Evolutionary conservation across 2,113 vertebrate genomes (phyloP).

Genomic region (Ploceus nigricollis): DNA sequence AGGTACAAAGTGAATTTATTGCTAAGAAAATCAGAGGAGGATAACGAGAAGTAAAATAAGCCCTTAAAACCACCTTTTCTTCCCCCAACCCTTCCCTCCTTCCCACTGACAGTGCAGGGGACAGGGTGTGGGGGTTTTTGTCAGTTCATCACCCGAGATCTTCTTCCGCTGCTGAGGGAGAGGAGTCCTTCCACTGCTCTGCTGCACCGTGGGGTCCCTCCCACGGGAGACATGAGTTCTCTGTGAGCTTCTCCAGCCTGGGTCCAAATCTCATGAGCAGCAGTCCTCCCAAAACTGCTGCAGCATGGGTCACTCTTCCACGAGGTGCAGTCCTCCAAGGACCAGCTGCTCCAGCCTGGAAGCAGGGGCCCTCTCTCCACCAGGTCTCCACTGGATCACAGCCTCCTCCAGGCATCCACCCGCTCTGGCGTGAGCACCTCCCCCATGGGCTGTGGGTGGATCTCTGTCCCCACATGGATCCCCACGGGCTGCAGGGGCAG

Average conservation of each 20-base stretch:
- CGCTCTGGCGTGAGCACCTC: rapidly evolving
- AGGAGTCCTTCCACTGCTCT: neutral
- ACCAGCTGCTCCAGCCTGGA: neutral
- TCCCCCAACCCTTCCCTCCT: neutral
- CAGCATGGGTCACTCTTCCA: neutral
- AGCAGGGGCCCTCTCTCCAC: neutral
- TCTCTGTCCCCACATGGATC: neutral
- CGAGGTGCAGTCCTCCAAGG: neutral
- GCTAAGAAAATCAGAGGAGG: neutral
- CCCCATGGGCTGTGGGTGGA: rapidly evolving
- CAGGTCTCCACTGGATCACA: neutral
- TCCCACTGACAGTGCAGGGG: rapidly evolving
- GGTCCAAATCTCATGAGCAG: neutral
- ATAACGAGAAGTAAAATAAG: neutral
- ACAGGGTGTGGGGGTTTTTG: neutral
- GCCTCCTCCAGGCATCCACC: neutral
- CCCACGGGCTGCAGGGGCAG: neutral
- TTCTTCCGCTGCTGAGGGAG: neutral
- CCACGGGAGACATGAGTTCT: neutral
- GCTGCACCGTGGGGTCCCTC: neutral
- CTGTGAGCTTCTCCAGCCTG: neutral
- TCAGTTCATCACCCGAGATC: neutral
- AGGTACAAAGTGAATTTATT: neutral
- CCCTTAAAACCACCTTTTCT: neutral
- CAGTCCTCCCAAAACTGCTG: neutral